Evolutionary conservation across 2,888 invertebrate genomes (phyloP).

Genomic region (Drosophila kanekoi): DNA sequence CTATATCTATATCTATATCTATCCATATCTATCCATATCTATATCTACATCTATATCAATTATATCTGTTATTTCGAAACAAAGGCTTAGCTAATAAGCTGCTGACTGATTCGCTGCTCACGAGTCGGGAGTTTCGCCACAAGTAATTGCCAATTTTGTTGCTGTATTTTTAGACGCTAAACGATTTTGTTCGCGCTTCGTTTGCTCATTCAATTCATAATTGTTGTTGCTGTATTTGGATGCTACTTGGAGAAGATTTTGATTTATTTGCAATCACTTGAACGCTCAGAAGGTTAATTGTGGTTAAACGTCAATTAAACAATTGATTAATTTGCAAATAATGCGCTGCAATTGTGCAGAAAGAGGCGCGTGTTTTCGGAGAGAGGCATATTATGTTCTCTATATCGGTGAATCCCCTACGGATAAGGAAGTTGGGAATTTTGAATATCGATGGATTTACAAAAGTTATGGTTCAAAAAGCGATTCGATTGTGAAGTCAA

Average conservation of each 20-base stretch:
- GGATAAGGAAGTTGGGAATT: conserved; percentile 52
- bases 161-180: conserved; percentile 35
- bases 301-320: conserved; percentile 68
- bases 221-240: conserved; percentile 16
- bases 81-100: conserved; percentile 48
- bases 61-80: conserved; percentile 31
- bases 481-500: too few species aligned
- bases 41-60: background rate
- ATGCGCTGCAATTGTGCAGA: conserved; percentile 33
- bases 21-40: background rate
- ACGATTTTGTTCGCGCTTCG: conserved; percentile 72
- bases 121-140: conserved; percentile 52
- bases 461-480: too few species aligned
- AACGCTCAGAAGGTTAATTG: conserved; percentile 74
- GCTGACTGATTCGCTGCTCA: conserved; percentile 24
- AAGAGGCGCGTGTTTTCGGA: conserved; percentile 9
- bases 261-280: conserved; percentile 73
- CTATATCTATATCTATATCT: conserved; percentile 1
- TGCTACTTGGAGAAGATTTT: conserved; percentile 52
- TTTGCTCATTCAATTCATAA: conserved; percentile 51
- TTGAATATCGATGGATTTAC: background rate
- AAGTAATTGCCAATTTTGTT: conserved; percentile 64
- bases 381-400: conserved; percentile 7
- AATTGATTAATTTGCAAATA: conserved; percentile 71
- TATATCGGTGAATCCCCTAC: conserved; percentile 44